Percentiles rank a stretch among this genome's conserved stretches.
Evolutionary conservation across 2,113 vertebrate species (phyloP).

Genomic region (Orientallactaga bullata): DNA sequence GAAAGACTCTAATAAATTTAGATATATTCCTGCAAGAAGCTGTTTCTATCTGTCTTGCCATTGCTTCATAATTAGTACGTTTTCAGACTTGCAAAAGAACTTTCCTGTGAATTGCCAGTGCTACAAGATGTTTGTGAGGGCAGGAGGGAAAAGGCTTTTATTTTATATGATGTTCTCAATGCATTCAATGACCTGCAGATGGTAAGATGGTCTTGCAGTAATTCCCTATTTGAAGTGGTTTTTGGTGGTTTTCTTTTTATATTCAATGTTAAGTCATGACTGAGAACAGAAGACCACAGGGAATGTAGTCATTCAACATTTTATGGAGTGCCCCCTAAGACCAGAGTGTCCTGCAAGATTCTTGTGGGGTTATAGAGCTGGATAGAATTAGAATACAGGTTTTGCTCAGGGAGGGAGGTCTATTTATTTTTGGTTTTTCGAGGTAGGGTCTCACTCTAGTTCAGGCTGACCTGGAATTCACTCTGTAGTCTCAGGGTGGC

Average conservation of each 20-base stretch:
- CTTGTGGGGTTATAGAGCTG: not conserved
- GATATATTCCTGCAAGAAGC: not conserved
- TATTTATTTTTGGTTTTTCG: too few species aligned
- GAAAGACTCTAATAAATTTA: not conserved
- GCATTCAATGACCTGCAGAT: not conserved
- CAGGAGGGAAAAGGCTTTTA: not conserved
- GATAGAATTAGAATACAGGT: not conserved
- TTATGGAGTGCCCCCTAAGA: not conserved
- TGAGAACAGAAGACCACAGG: constrained; percentile 9
- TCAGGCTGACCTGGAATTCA: too few species aligned
- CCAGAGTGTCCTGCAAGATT: not conserved
- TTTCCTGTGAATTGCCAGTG: not conserved
- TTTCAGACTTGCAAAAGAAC: constrained; percentile 47
- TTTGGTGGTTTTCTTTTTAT: not conserved
- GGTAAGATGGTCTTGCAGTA: not conserved
- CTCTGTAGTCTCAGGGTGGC: too few species aligned
- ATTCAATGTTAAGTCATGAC: not conserved
- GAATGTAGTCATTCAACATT: constrained; percentile 44
- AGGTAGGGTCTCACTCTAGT: too few species aligned
- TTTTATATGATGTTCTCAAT: constrained; percentile 6
- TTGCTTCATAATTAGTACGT: constrained; percentile 7
- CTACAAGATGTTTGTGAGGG: constrained; percentile 8
- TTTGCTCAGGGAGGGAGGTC: not conserved
- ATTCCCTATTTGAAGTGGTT: not conserved
- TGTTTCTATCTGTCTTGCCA: not conserved